Evolutionary conservation across 2,113 vertebrate species (phyloP), one percentile per base, ranked within the genome.

Genomic region (Procavia capensis): DNA sequence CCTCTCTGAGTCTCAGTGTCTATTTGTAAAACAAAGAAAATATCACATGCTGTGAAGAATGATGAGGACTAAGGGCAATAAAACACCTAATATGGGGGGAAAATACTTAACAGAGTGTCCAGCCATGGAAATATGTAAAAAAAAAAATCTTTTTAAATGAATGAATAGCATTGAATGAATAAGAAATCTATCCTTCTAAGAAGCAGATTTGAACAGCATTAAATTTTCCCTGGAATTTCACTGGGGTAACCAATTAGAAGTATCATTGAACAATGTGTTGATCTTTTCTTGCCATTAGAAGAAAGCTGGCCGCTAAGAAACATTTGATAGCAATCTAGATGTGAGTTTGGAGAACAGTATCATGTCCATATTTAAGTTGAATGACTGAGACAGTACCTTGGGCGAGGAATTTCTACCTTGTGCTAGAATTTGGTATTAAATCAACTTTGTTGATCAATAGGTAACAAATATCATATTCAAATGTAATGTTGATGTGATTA

Each of bases 381-480:
- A 34, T 68, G 20, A 82, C 64, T 63, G 22, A 78, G 43, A 82
- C 27, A 75, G 7, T n/a, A 88, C 76, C 54, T 93, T 66, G 54
- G 39, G n/a, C 70, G 78, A 84, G 19, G 6, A 70, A 27, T 83
- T 5, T 95, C 11, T 66, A 63, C 27, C 25, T 80, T 78, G 66
- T 88, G 75, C 14, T 59, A 25, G 16, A 92, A 90, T 81, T 89
- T 95, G 31, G 39, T 90, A n/a, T 61, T 84, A 92, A 68, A 39
- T 94, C 20, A 90, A 82, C 1, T 3, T 89, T 79, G 25, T 16
- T 89, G 24, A 79, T 76, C 34, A 87, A 74, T 34, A 90, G 50
- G 36, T 68, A 34, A 76, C 39, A 75, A 79, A 75, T 68, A 82
- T 20, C 19, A 61, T 19, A 78, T 78, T 82, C 17, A 90, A 22